A percentile compares a stretch with the other conserved stretches of the same genome.
These are phyloP conservation scores for Anolis apletophallus DNA, from an alignment of 2,797 vertebrate genomes.

Conservation along the genomic window DNA sequence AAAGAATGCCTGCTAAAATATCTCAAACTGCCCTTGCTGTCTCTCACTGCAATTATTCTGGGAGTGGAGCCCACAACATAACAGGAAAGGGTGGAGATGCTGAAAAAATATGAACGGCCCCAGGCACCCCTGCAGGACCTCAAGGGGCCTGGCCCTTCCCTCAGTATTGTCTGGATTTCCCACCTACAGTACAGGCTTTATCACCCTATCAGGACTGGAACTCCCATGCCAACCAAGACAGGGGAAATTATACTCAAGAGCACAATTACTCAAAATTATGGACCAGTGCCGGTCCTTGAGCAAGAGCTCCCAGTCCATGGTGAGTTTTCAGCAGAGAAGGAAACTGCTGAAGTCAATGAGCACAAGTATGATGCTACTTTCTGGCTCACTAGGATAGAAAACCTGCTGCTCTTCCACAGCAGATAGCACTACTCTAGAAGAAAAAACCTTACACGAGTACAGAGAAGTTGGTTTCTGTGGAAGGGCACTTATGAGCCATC, in stretches of 20 bases:
- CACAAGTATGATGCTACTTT: too few species aligned
- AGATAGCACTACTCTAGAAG: too few species aligned
- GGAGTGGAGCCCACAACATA: not conserved
- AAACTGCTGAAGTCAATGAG: too few species aligned
- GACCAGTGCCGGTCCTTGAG: too few species aligned
- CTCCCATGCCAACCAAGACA: not conserved
- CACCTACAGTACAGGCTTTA: too few species aligned
- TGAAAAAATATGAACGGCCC: not conserved
- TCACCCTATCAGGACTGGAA: too few species aligned
- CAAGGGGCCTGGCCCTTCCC: not conserved
- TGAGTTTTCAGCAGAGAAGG: too few species aligned
- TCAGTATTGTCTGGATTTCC: not conserved
- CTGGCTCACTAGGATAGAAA: too few species aligned
- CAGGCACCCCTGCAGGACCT: not conserved
- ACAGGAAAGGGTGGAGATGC: not conserved
- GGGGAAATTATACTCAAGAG: not conserved
- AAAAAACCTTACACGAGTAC: not conserved
- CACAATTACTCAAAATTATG: too few species aligned
- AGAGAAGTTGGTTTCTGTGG: not conserved
- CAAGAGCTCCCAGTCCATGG: too few species aligned
- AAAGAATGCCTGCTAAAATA: not conserved
- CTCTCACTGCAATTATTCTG: not conserved
- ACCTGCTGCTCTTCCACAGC: too few species aligned
- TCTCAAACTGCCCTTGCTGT: not conserved
- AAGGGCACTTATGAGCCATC: not conserved